Evolutionary conservation across 2,888 invertebrate species (phyloP).

Genomic region (Coleophora deauratella): DNA sequence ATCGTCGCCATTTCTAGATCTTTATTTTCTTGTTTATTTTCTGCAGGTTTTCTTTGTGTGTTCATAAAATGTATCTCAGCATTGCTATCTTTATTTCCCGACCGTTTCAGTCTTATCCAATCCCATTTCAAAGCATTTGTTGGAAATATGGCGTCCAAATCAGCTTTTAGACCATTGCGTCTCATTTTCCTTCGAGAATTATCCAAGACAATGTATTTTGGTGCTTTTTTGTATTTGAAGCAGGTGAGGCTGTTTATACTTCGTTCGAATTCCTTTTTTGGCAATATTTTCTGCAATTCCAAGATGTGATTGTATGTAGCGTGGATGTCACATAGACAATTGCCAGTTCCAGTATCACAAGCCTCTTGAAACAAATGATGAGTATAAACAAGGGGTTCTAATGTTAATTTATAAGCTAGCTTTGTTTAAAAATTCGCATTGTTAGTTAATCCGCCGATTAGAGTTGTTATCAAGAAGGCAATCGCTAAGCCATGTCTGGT

Average conservation of each 20-base stretch:
- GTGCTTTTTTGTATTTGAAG: conserved; percentile 22
- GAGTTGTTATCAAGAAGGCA: no score
- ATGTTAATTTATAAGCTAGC: no score
- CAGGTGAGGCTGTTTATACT: conserved; percentile 31
- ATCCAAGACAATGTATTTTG: conserved; percentile 21
- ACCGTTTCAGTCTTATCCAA: conserved; percentile 1
- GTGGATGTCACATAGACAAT: conserved; percentile 32
- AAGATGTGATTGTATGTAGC: conserved; percentile 28
- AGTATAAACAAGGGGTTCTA: no score
- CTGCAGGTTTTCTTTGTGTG: no score
- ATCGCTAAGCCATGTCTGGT: no score
- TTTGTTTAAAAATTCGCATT: no score
- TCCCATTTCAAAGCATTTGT: conserved; percentile 5
- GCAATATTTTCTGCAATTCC: conserved; percentile 15
- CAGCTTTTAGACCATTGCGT: conserved; percentile 5
- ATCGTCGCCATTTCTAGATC: no score
- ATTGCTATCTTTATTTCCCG: no score
- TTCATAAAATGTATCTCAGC: no score
- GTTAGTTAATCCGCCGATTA: no score
- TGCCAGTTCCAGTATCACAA: conserved; percentile 21
- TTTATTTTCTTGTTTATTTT: no score
- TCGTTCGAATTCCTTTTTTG: conserved; percentile 22
- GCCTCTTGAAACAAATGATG: conserved; percentile 49
- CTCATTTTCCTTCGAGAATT: conserved; percentile 7
- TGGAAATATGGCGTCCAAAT: neutral